Evolutionary conservation across 2,797 vertebrate genomes (phyloP).

Genomic region (Decapterus maruadsi): DNA sequence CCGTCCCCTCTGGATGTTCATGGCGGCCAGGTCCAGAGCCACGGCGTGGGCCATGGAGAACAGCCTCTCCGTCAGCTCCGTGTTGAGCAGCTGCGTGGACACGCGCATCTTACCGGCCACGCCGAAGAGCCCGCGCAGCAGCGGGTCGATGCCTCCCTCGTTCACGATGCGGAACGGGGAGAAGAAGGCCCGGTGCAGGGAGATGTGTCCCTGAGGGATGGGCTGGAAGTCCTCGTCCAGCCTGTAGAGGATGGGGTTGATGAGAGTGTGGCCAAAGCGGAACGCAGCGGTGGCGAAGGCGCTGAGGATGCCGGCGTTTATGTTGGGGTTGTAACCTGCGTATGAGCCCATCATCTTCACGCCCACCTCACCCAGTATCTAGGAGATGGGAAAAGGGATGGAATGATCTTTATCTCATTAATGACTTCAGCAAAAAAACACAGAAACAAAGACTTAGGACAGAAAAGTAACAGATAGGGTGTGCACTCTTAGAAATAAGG

Average conservation of each 20-base stretch:
- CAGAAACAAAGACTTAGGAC: background rate
- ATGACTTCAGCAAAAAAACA: background rate
- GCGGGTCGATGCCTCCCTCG: slow-evolving; percentile 97
- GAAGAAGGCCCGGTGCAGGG: slow-evolving; percentile 98
- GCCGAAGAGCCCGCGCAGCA: slow-evolving; percentile 95
- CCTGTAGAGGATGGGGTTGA: slow-evolving; percentile 95
- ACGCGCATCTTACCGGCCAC: slow-evolving; percentile 97
- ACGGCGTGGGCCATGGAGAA: slow-evolving; percentile 98
- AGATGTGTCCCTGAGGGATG: slow-evolving; percentile 93
- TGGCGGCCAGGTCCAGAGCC: slow-evolving; percentile 96
- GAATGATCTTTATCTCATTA: background rate
- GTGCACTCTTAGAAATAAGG: too few relatives aligned
- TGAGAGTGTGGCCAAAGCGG: slow-evolving; percentile 97
- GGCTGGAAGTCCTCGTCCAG: slow-evolving; percentile 94
- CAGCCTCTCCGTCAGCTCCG: slow-evolving; percentile 95
- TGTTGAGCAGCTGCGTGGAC: slow-evolving; percentile 93
- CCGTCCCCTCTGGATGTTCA: slow-evolving; percentile 97
- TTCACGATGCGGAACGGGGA: slow-evolving; percentile 97
- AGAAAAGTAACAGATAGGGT: background rate
- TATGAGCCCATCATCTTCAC: slow-evolving; percentile 93
- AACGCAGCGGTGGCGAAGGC: slow-evolving; percentile 97
- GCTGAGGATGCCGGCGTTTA: slow-evolving; percentile 93
- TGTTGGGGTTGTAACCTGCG: slow-evolving; percentile 91
- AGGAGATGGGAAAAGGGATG: slow-evolving; percentile 19
- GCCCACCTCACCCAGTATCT: slow-evolving; percentile 94